Evolutionary conservation across 1,140 invertebrate species (phyloP), one percentile per base, ranked within the genome.

Genomic region (Prorops nasuta): DNA sequence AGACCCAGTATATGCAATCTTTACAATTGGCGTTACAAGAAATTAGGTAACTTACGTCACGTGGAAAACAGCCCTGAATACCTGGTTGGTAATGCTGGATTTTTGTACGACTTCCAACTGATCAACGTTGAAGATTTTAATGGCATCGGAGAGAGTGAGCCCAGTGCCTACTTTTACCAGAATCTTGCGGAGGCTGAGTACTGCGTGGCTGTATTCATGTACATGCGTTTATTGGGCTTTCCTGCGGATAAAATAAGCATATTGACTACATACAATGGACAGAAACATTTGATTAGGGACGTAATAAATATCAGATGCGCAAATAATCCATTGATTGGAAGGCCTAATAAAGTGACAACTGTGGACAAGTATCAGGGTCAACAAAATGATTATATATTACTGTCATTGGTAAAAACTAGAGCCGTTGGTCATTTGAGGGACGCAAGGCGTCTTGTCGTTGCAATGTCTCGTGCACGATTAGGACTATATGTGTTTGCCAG

Each of bases 281-380:
- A 99, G 76, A 98, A 98, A 71, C 94, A 98, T 78, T 81, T 99
- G 15, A 92, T 99, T 21, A 76, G 94, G 19, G 98, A 99, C 78
- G 94, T 99, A 7, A 90, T 99, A 38, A 89, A 94, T 58, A 90
- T 92, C 38, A 71, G 96, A 51, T 99, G 97, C 79, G 92, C 90
- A 0, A 88, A 88, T 37, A 99, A 99, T 81, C 93, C 96, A 1
- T 80, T 99, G n/a, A 96, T 99, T 66, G 97, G 97, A 7, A 79
- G 86, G 57, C 97, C 98, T 1, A 86, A 92, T 60, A 98, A 98
- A 81, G 92, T 96, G 71, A 90, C 90, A 1, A 99, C 98, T 6
- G 98, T 99, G 9, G 98, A 99, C 74, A 98, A 98, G 66, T 99
- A 97, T 72, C 98, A 99, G 72, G 98, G 98, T 50, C 97, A 99